Conservation (phyloP, 2,113 vertebrate species). For the Lepisosteus oculatus region DNA sequence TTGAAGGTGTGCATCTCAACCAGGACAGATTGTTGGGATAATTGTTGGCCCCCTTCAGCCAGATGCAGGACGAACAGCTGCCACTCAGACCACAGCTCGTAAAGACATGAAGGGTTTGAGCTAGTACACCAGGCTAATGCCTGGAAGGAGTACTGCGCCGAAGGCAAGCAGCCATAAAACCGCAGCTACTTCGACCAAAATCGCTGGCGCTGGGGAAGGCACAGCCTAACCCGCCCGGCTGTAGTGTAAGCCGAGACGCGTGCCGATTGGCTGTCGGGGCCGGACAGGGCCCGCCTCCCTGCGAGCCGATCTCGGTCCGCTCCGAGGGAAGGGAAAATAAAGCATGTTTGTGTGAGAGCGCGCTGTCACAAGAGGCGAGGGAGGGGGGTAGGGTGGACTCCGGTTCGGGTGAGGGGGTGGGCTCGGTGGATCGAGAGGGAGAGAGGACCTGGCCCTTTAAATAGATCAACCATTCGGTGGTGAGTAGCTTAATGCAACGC, state of each 20-base stretch:
- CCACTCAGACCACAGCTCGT: too few relatives aligned
- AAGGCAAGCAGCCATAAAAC: too few relatives aligned
- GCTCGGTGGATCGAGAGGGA: conserved; percentile 14
- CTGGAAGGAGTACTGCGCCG: too few relatives aligned
- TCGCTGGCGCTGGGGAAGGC: background rate
- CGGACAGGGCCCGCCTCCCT: conserved; percentile 6
- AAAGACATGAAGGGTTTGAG: too few relatives aligned
- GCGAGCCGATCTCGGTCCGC: conserved; percentile 7
- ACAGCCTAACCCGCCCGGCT: conserved; percentile 18
- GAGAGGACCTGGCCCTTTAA: conserved; percentile 26
- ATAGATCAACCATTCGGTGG: conserved; percentile 20
- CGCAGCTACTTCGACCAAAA: too few relatives aligned
- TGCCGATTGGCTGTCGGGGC: conserved; percentile 14
- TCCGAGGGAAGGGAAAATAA: conserved; percentile 15
- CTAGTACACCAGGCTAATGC: too few relatives aligned
- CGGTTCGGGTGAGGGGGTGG: conserved; percentile 15
- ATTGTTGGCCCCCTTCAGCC: too few relatives aligned
- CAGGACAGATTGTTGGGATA: too few relatives aligned
- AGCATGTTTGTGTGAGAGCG: conserved; percentile 27
- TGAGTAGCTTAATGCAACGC: conserved; percentile 21
- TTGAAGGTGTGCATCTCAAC: too few relatives aligned
- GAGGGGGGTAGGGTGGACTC: conserved; percentile 25
- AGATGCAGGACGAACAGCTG: too few relatives aligned
- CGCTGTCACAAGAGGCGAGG: conserved; percentile 22
- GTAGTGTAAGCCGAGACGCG: conserved; percentile 1